Base-by-base conservation (phyloP, 2,888 invertebrate species). In the Drosophila cognata region DNA sequence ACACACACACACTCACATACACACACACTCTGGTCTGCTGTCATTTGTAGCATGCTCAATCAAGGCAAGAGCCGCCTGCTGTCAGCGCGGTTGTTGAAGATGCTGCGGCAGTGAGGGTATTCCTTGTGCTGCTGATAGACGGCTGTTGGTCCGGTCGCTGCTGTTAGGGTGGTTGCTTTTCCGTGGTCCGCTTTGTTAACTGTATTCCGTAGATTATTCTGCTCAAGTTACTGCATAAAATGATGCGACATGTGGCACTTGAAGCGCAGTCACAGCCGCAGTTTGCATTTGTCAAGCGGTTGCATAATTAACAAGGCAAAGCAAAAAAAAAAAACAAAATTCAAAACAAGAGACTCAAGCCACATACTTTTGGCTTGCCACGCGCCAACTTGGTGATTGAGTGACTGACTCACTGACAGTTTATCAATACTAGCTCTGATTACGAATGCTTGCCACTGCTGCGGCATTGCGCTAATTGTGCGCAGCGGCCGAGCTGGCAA, bases 291-390 rank as follows among this genome's bases (percentile, higher is more conserved):
- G 31, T 50, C 33, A 50, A 59, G 59, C 60, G 53, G 59, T 77
- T 77, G 77, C 77, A 74, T 64, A 79, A 77, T 79, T 74, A 67
- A 64, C 57, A 58, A 50, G 48, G 43, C 51, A 46, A 50, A 56
- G 13, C 43, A 41, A 48, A 28, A 55, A 41, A 29, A 28, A 35
- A 29, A 10, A 74, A 66, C 10, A n/a, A 41, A 41, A 21, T 41
- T 77, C 79, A 66, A 79, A 70, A 66, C 71, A 59, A 78, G 55
- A 66, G 63, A 75, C 71, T 69, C 68, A 55, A 71, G 63, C 76
- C 71, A 80, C 76, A 65, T 80, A 75, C 76, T 80, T 58, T 67
- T 46, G 79, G 55, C 58, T 67, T 57, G 71, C 61, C 53, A 79
- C 69, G 80, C 75, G 67, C 73, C 60, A 35, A 53, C 46, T 68